Evolutionary conservation across 1,140 invertebrate genomes (phyloP).

Genomic region (Aradophagus sp.): DNA sequence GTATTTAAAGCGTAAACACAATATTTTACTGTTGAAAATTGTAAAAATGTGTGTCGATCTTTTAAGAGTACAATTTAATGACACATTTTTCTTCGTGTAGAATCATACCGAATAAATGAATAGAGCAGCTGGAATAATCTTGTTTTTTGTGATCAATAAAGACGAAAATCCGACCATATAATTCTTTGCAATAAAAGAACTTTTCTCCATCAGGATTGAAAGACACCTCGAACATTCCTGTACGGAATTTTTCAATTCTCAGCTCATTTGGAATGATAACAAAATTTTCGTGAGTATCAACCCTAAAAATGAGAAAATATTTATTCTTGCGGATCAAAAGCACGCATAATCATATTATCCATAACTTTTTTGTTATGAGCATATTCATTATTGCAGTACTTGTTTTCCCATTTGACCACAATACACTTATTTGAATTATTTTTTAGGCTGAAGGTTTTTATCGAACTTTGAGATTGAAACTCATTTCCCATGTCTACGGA

Average conservation of each 20-base stretch:
- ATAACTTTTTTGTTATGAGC: too few species aligned
- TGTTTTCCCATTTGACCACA: constrained; percentile 1
- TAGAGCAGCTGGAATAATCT: too few species aligned
- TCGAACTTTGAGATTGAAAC: neutral
- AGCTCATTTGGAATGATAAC: constrained; percentile 42
- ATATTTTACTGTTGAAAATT: too few species aligned
- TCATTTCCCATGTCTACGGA: neutral
- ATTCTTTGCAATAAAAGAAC: constrained; percentile 49
- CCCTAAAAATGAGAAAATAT: constrained; percentile 10
- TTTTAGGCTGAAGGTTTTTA: constrained; percentile 3
- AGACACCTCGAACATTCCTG: constrained; percentile 59
- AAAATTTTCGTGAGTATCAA: constrained; percentile 57
- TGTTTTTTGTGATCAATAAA: too few species aligned
- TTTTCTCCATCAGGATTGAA: constrained; percentile 54
- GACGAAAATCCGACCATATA: constrained; percentile 48
- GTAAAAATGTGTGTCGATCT: too few species aligned
- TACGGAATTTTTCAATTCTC: constrained; percentile 30
- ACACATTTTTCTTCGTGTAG: too few species aligned
- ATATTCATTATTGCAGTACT: too few species aligned
- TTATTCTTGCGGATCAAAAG: too few species aligned
- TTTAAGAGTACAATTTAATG: too few species aligned
- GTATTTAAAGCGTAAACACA: too few species aligned
- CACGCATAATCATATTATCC: too few species aligned
- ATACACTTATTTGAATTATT: neutral
- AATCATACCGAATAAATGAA: too few species aligned